A percentile compares a stretch with the other conserved stretches of the same genome.
Evolutionary conservation across 2,888 invertebrate genomes (phyloP).

Genomic region (Ellobium chinense): DNA sequence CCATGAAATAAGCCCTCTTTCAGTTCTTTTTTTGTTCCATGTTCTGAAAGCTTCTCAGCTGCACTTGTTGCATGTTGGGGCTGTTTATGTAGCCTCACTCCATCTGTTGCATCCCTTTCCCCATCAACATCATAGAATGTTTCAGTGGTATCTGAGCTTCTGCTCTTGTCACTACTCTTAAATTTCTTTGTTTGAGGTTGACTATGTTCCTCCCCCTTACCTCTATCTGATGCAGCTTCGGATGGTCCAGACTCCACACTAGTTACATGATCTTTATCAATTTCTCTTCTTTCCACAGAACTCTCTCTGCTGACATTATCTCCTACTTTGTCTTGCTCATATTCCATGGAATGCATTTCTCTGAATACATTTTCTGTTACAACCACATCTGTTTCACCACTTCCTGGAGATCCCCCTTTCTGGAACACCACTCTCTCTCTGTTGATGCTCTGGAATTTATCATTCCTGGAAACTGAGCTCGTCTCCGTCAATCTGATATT

Average conservation of each 20-base stretch:
- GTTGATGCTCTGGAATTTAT: constrained; percentile 53
- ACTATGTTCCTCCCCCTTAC: background rate
- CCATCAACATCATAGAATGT: background rate
- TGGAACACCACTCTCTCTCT: constrained; percentile 56
- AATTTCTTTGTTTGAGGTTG: background rate
- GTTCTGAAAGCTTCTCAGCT: too few species aligned
- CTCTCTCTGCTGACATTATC: constrained; percentile 51
- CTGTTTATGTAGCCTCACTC: background rate
- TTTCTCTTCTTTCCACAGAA: constrained; percentile 49
- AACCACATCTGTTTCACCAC: constrained; percentile 29
- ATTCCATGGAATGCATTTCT: constrained; percentile 51
- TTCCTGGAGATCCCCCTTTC: too few species aligned
- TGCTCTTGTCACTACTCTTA: background rate
- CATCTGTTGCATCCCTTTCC: background rate
- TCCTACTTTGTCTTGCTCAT: constrained; percentile 50
- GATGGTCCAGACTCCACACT: too few species aligned
- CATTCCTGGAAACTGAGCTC: constrained; percentile 55
- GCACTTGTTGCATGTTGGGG: too few species aligned
- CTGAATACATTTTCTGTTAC: constrained; percentile 49
- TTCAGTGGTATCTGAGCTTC: background rate
- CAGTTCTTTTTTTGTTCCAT: too few species aligned
- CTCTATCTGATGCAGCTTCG: background rate
- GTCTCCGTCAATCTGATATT: constrained; percentile 65
- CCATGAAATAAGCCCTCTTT: too few species aligned
- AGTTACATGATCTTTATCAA: constrained; percentile 44